Evolutionary conservation across 2,797 vertebrate genomes (phyloP).

Genomic region (Remorina albescens): DNA sequence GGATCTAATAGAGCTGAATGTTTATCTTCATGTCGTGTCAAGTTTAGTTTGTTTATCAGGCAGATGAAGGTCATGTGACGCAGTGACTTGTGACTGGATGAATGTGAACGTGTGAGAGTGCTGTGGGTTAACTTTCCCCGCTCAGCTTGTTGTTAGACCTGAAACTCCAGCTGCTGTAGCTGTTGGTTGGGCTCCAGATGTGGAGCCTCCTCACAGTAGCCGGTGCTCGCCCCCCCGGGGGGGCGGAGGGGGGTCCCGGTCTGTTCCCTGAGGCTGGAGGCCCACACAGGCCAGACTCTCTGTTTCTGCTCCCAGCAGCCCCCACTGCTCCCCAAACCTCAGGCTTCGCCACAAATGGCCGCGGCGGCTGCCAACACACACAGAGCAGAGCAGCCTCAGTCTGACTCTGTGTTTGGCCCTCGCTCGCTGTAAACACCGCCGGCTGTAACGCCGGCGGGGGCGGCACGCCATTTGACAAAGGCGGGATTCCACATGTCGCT

Average conservation of each 20-base stretch:
- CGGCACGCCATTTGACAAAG: constrained; percentile 56
- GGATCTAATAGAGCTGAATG: too few species aligned
- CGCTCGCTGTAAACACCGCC: constrained; percentile 69
- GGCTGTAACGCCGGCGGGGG: constrained; percentile 57
- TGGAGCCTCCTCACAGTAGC: constrained; percentile 37
- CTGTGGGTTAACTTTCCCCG: too few species aligned
- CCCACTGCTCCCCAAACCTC: constrained; percentile 73
- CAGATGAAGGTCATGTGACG: too few species aligned
- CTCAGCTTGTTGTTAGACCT: too few species aligned
- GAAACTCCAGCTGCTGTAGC: too few species aligned
- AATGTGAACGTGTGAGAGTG: too few species aligned
- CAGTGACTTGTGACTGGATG: too few species aligned
- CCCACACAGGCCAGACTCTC: constrained; percentile 60
- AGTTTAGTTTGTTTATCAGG: too few species aligned
- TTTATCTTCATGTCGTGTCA: too few species aligned
- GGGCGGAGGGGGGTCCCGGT: constrained; percentile 24
- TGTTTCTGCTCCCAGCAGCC: constrained; percentile 56
- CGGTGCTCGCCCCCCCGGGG: constrained; percentile 25
- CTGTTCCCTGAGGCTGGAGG: constrained; percentile 47
- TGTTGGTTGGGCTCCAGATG: constrained; percentile 1
- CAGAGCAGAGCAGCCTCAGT: constrained; percentile 68
- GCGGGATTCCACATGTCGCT: constrained; percentile 76
- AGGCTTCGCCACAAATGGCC: constrained; percentile 77
- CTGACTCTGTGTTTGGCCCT: constrained; percentile 60
- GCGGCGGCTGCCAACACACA: constrained; percentile 77